Evolutionary conservation across 1,140 invertebrate species (phyloP), one percentile per base, ranked within the genome.

Genomic region (Grapholita molesta): DNA sequence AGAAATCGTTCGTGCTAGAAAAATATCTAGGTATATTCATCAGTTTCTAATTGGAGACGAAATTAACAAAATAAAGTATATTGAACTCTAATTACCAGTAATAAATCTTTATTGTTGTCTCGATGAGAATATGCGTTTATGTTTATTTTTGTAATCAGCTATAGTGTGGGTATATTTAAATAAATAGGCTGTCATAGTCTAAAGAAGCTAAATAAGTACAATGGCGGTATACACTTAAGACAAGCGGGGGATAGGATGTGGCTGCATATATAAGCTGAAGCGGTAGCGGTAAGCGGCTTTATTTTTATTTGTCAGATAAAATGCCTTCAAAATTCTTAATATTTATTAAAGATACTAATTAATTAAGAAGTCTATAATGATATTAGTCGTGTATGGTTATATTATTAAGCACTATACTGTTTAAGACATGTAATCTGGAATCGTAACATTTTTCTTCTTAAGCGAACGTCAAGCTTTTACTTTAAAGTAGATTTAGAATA

Each of bases 141-240:
- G 25, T 61, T 57, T 61, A 61, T 61, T 61, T 30, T 61, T 61
- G 55, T 61, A 28, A 61, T 61, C 55, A 61, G 30, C n/a, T 30
- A n/a, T n/a, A 5, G 42, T 7, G 2, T 61, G 24, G 25, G 25
- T 28, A 61, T 30, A 61, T 61, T 28, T 61, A 61, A 61, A 61
- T 61, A 61, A 61, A 61, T 61, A 61, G 55, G 24, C 55, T 61
- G 55, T 32, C 55, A 61, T 61, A 61, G 55, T 25, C 12, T 61
- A 61, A 61, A 28, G 55, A 32, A 61, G 55, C 55, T 61, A 61
- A 61, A 61, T 61, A 61, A 61, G 25, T 61, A 61, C 55, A 61
- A 61, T 61, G n/a, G 55, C 28, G 55, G 55, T 61, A 61, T 61
- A 61, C 30, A 61, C 24, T 15, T 28, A 61, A 30, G 25, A 28